Evolutionary conservation across 2,888 invertebrate species (phyloP).

Genomic region (Callosobruchus maculatus): DNA sequence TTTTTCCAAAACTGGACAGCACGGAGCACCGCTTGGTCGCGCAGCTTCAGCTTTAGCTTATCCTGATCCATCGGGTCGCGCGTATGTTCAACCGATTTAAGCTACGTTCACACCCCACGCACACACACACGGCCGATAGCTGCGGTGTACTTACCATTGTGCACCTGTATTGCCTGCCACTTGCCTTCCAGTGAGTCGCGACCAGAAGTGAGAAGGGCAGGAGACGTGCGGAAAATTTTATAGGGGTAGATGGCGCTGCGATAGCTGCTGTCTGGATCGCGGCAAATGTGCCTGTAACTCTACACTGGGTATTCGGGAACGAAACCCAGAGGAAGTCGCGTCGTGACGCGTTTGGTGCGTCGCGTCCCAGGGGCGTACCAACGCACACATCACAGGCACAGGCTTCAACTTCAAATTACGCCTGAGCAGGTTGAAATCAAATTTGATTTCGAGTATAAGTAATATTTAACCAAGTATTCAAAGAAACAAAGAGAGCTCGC

Average conservation of each 20-base stretch:
- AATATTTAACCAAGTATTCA: too few relatives aligned
- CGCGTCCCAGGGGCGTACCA: too few relatives aligned
- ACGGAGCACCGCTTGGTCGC: conserved; percentile 39
- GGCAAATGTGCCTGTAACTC: neutral
- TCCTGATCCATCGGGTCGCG: conserved; percentile 12
- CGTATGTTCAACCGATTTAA: neutral
- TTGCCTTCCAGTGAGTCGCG: conserved; percentile 69
- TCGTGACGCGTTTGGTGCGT: too few relatives aligned
- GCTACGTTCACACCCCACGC: neutral
- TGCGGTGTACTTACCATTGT: conserved; percentile 47
- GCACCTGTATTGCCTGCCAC: conserved; percentile 44
- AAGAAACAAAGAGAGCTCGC: too few relatives aligned
- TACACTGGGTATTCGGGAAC: conserved; percentile 32
- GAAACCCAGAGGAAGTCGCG: conserved; percentile 21
- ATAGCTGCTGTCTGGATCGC: conserved; percentile 39
- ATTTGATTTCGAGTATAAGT: too few relatives aligned
- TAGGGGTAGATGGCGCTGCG: conserved; percentile 70
- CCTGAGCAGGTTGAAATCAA: too few relatives aligned
- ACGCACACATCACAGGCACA: too few relatives aligned
- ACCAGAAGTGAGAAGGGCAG: conserved; percentile 73
- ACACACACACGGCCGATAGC: neutral
- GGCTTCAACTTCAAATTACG: too few relatives aligned
- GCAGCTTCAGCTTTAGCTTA: conserved; percentile 23
- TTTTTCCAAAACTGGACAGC: conserved; percentile 45
- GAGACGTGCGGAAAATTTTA: conserved; percentile 68